These are phyloP conservation scores for Spodoptera exigua DNA, from an alignment of 2,888 invertebrate species.

Conservation along the genomic window DNA sequence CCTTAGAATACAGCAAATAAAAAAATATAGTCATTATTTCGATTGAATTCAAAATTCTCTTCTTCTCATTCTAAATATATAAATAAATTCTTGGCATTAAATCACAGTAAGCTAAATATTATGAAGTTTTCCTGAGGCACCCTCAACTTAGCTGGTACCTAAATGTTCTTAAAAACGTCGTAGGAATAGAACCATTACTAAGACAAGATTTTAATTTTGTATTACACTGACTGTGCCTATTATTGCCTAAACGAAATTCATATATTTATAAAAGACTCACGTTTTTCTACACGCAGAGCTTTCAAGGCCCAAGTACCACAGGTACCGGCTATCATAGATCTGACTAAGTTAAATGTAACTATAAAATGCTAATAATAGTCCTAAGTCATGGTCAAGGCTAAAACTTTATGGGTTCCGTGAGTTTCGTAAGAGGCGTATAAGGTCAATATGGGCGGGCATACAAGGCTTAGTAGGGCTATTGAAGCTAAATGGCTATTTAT, in stretches of 20 bases:
- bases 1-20: no score
- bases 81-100: no score
- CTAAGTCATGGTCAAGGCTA: slow-evolving; percentile 33
- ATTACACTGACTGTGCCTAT: slow-evolving; percentile 11
- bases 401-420: slow-evolving; percentile 14
- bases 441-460: background rate
- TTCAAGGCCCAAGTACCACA: slow-evolving; percentile 47
- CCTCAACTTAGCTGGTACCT: no score
- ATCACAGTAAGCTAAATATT: no score
- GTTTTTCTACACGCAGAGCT: slow-evolving; percentile 42
- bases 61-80: no score
- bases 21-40: no score
- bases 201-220: no score
- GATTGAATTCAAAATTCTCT: no score
- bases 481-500: no score
- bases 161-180: no score
- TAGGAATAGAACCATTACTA: no score
- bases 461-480: background rate
- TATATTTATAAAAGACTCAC: slow-evolving; percentile 52
- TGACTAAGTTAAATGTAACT: slow-evolving; percentile 26
- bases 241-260: slow-evolving; percentile 40
- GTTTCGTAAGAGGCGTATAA: slow-evolving; percentile 16
- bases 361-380: slow-evolving; percentile 29
- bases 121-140: no score
- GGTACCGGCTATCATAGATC: slow-evolving; percentile 16